Evolutionary conservation across 1,140 invertebrate genomes (phyloP).

Genomic region (Pinna nobilis): DNA sequence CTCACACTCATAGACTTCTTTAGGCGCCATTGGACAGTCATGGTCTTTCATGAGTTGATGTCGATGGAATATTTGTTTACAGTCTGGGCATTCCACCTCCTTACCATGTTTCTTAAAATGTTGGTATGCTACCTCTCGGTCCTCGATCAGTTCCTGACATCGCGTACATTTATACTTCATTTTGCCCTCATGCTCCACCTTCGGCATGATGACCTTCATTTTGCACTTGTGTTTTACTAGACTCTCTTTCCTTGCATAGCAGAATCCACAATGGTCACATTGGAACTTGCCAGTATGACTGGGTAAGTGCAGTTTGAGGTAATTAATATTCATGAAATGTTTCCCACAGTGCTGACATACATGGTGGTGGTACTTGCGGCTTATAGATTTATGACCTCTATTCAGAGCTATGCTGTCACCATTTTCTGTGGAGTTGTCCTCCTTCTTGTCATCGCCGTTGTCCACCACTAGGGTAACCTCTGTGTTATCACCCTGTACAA

Average conservation of each 20-base stretch:
- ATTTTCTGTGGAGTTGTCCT: not conserved
- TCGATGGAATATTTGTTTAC: slow-evolving; percentile 36
- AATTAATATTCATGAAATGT: slow-evolving; percentile 55
- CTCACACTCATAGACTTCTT: slow-evolving; percentile 72
- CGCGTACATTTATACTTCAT: slow-evolving; percentile 12
- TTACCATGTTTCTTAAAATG: slow-evolving; percentile 41
- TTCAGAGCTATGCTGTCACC: not conserved
- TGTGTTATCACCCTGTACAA: not conserved
- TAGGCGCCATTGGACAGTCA: slow-evolving; percentile 18
- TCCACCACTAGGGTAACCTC: not conserved
- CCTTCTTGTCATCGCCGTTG: not conserved
- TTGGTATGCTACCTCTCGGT: slow-evolving; percentile 18
- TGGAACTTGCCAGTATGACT: slow-evolving; percentile 59
- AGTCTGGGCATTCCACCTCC: slow-evolving; percentile 46
- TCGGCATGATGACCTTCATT: slow-evolving; percentile 25
- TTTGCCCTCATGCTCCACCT: slow-evolving; percentile 26
- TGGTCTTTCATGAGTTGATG: slow-evolving; percentile 41
- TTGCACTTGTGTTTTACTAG: slow-evolving; percentile 61
- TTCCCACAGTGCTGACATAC: slow-evolving; percentile 58
- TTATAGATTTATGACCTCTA: not conserved
- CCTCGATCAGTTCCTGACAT: slow-evolving; percentile 23
- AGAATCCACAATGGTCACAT: slow-evolving; percentile 61
- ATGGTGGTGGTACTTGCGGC: slow-evolving; percentile 39
- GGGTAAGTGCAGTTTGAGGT: slow-evolving; percentile 60
- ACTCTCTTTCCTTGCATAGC: slow-evolving; percentile 63